Conservation (phyloP, 2,797 vertebrate genomes). For the Knipowitschia caucasica region DNA sequence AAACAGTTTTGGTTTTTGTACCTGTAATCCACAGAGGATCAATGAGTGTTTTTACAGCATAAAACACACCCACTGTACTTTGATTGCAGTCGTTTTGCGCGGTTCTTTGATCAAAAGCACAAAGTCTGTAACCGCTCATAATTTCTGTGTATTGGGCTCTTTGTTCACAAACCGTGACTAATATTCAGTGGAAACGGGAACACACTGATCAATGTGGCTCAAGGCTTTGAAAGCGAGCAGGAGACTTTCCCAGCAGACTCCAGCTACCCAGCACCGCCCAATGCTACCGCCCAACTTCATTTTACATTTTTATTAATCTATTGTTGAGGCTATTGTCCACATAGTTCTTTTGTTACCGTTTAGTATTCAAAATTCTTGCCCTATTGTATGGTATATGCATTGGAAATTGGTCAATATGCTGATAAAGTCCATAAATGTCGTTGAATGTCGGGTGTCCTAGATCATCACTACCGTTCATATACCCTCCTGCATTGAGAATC, state of each 20-base stretch:
- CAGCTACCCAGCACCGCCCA: background rate
- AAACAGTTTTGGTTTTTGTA: background rate
- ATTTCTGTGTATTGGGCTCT: constrained; percentile 22
- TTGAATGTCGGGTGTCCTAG: too few relatives aligned
- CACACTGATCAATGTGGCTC: constrained; percentile 42
- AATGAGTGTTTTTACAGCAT: background rate
- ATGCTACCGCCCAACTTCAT: constrained; percentile 12
- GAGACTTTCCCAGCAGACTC: constrained; percentile 2
- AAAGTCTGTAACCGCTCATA: constrained; percentile 21
- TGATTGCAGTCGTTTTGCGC: constrained; percentile 2
- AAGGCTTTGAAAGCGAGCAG: constrained; percentile 43
- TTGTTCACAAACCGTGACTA: constrained; percentile 46
- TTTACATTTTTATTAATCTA: background rate
- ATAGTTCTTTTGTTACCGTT: too few relatives aligned
- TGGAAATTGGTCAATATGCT: too few relatives aligned
- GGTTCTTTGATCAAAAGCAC: constrained; percentile 20
- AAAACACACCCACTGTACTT: background rate
- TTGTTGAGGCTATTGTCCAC: background rate
- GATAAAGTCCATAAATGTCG: too few relatives aligned
- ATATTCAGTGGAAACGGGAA: constrained; percentile 46
- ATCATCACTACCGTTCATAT: too few relatives aligned
- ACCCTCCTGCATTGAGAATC: too few relatives aligned
- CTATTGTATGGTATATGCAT: too few relatives aligned
- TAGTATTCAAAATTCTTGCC: too few relatives aligned
- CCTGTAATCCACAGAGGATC: background rate